Evolutionary conservation across 2,797 vertebrate species (phyloP).

Genomic region (Pangasius macronema): DNA sequence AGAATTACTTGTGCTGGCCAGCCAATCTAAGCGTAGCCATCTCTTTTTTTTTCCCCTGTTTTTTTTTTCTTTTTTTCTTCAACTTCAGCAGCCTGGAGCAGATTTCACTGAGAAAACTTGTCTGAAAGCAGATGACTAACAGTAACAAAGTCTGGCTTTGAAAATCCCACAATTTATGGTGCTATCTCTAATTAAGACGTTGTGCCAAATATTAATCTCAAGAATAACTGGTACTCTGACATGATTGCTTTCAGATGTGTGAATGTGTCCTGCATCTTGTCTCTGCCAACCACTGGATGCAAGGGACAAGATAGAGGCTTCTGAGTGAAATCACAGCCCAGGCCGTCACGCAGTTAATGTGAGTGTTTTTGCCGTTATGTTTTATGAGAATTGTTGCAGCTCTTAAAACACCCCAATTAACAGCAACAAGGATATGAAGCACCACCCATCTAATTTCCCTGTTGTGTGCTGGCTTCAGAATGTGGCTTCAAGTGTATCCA

Average conservation of each 20-base stretch:
- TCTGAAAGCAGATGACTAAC: conserved; percentile 28
- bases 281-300: neutral
- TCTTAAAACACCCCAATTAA: conserved; percentile 20
- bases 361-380: conserved; percentile 1
- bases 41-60: conserved; percentile 17
- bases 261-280: neutral
- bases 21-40: conserved; percentile 30
- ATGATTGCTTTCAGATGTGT: conserved; percentile 14
- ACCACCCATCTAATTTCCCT: neutral
- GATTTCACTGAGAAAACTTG: conserved; percentile 22
- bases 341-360: neutral
- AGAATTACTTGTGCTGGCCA: conserved; percentile 21
- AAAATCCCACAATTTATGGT: conserved; percentile 28
- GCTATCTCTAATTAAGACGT: conserved; percentile 15
- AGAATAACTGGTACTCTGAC: neutral
- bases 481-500: neutral
- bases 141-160: conserved; percentile 40
- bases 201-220: conserved; percentile 9
- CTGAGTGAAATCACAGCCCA: conserved; percentile 12
- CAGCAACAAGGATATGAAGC: conserved; percentile 14
- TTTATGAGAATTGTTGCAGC: conserved; percentile 25
- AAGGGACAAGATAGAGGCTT: neutral
- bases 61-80: conserved; percentile 25
- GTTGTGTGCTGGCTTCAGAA: neutral
- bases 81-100: conserved; percentile 1